A percentile compares a stretch with the other conserved stretches of the same genome.
These are phyloP conservation scores for Ophonus ardosiacus DNA, from an alignment of 2,888 invertebrate species.

Conservation along the genomic window DNA sequence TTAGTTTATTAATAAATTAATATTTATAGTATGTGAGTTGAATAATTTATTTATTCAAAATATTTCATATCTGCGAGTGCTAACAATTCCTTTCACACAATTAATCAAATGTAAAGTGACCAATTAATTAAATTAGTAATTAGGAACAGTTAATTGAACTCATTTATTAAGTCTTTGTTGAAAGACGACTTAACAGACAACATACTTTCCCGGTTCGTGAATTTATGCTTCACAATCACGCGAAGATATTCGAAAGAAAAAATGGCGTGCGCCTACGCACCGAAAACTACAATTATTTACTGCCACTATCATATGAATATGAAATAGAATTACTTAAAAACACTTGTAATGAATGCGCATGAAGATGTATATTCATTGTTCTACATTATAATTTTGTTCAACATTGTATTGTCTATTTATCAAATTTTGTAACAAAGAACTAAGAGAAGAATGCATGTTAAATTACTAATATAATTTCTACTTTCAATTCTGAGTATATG, in stretches of 20 bases:
- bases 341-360: not conserved
- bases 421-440: not conserved
- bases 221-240: constrained; percentile 67
- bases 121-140: constrained; percentile 63
- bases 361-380: not conserved
- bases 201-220: constrained; percentile 63
- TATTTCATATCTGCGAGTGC: constrained; percentile 16
- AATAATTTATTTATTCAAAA: constrained; percentile 31
- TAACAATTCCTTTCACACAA: constrained; percentile 56
- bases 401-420: not conserved
- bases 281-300: not conserved
- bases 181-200: constrained; percentile 50
- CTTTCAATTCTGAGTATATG: too few relatives aligned
- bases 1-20: not conserved
- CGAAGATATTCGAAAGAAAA: constrained; percentile 54
- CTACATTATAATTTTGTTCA: not conserved
- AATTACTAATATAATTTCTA: too few relatives aligned
- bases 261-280: constrained; percentile 19
- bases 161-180: constrained; percentile 37
- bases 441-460: too few relatives aligned
- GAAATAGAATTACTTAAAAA: constrained; percentile 3
- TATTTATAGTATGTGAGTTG: not conserved
- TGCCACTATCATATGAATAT: not conserved
- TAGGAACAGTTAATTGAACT: constrained; percentile 60
- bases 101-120: constrained; percentile 43